Conservation (phyloP, 2,113 vertebrate genomes). For the Ophthalmotilapia sp. region DNA sequence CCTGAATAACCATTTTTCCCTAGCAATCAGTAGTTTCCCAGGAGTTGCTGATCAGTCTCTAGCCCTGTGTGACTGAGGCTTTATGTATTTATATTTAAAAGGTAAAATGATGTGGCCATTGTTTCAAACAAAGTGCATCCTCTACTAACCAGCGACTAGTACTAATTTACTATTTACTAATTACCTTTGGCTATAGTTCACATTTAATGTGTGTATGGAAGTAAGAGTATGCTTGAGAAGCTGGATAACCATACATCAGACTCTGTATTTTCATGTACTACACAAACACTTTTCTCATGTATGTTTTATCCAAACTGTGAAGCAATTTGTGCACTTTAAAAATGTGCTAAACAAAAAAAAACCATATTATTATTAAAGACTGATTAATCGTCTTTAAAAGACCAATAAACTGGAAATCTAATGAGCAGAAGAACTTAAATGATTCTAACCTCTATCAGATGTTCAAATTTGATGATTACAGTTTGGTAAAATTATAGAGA, state of each 20-base stretch:
- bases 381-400: background rate
- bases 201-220: background rate
- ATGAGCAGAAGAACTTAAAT: background rate
- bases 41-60: background rate
- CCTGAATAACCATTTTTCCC: background rate
- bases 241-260: background rate
- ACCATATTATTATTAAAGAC: background rate
- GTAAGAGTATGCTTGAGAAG: background rate
- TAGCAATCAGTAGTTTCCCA: background rate
- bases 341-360: background rate
- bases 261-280: background rate
- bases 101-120: background rate
- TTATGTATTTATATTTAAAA: background rate
- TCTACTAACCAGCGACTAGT: background rate
- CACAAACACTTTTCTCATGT: background rate
- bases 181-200: background rate
- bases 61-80: background rate
- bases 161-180: background rate
- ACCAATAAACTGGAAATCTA: background rate
- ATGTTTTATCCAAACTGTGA: background rate
- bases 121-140: background rate
- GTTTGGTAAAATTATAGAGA: background rate
- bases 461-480: background rate
- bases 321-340: background rate
- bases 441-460: background rate